Evolutionary conservation across 2,888 invertebrate genomes (phyloP), one percentile per base, ranked within the genome.

Genomic region (Drosophila cognata): DNA sequence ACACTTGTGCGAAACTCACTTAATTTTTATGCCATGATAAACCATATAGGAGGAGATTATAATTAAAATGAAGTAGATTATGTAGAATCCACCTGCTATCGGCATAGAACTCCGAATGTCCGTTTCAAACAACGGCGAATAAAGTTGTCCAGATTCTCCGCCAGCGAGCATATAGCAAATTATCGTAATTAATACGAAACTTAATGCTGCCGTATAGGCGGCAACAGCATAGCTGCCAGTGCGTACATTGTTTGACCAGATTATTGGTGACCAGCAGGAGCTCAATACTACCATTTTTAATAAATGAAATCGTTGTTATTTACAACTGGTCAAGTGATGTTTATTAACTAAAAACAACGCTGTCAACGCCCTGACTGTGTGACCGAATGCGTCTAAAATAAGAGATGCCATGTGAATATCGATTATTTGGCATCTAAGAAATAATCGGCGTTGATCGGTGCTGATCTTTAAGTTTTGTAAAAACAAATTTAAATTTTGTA

Each of bases 111-210:
- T 93, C 91, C 96, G 94, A 10, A 97, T 95, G 93, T 98, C 97
- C 36, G 97, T 95, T 93, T 98, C 98, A 93, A 98, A 98, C 38
- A 97, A 94, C 0, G 98, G 98, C 89, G 96, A 97, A 94, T 97
- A 98, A 5, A 98, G 94, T 92, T 98, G 97, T 0, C 97, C 96
- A 0, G 98, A 98, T 89, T 98, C 97, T 28, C 98, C 98, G n/a
- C 98, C 98, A 77, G 93, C 93, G 94, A 98, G 95, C 93, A 97
- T 96, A 91, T 97, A 97, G 1, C 93, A 93, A 68, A 97, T 95
- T 79, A 95, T 93, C 6, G 96, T 97, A 79, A 97, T 97, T 0
- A 97, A 91, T 18, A 97, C 94, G 35, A 97, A 85, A 76, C 97
- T 96, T 89, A 96, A 93, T 2, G 97, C 96, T 36, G 95, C 94